Base-by-base conservation (phyloP, 2,797 vertebrate species). In the Borostomias antarcticus region DNA sequence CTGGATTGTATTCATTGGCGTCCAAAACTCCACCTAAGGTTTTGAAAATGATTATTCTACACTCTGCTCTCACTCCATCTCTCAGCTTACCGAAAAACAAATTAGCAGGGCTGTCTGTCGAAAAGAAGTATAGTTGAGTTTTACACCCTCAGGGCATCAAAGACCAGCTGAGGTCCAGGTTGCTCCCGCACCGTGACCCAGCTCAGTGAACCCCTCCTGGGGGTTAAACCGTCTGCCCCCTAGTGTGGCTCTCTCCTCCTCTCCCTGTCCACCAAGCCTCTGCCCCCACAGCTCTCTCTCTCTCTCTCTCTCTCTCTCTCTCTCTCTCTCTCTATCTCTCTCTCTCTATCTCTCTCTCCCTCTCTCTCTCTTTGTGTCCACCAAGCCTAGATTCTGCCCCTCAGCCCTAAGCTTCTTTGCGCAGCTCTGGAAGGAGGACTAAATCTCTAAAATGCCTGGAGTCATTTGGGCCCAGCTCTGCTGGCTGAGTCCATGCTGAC, bases 381-480 rank as follows among this genome's bases (percentile, higher is more conserved):
- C 2, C n/a, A 43, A n/a, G 10, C 25, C 59, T 28, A n/a, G n/a
- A n/a, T n/a, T n/a, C n/a, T 37, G 40, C 63, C 43, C 52, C 45
- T 26, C 51, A n/a, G 21, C 57, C 9, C 4, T 77, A 82, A 84
- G 71, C 79, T 48, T 72, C 77, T 84, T 83, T 84, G 15, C 67
- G 65, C 59, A 68, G 70, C 70, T 52, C 72, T 58, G 58, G 6
- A 51, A 51, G 29, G 33, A 71, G 62, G 57, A 37, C 45, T 70
- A 85, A 81, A 76, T 75, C 81, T 81, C 70, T 76, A 33, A 85
- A 81, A 77, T 77, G 80, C 80, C 72, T 76, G 43, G 60, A 81
- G 81, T 82, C 74, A 74, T 83, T 78, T 67, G 3, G 25, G 11
- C 5, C 26, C 17, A 29, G 47, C 52, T 29, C 30, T 17, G n/a